Percentiles rank a stretch among this genome's conserved stretches.
Evolutionary conservation across 2,797 vertebrate species (phyloP).

Genomic region (Hydrocynus forskahlii): DNA sequence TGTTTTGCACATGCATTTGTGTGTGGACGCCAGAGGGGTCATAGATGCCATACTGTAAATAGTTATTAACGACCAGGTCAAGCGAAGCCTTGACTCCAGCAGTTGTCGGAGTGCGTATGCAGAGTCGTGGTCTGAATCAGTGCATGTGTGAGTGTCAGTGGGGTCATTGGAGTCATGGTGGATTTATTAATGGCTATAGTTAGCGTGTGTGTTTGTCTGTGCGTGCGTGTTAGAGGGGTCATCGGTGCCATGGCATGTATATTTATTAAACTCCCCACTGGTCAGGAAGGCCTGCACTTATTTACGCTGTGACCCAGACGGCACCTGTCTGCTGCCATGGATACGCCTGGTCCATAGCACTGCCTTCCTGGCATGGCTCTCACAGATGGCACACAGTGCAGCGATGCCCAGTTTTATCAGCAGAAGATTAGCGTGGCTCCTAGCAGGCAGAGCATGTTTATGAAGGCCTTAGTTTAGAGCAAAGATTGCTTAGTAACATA

Average conservation of each 20-base stretch:
- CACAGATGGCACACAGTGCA: conserved; percentile 24
- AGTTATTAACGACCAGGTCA: conserved; percentile 21
- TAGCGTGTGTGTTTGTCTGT: conserved; percentile 20
- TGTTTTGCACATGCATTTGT: neutral
- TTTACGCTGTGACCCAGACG: conserved; percentile 83
- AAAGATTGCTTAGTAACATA: conserved; percentile 8
- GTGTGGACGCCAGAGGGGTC: conserved; percentile 3
- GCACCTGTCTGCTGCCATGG: conserved; percentile 84
- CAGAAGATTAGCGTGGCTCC: conserved; percentile 20
- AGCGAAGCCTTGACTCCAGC: conserved; percentile 13
- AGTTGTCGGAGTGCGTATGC: conserved; percentile 12
- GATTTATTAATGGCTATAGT: conserved; percentile 28
- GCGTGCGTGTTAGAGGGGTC: conserved; percentile 30
- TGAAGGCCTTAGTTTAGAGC: conserved; percentile 6
- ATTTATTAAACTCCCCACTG: conserved; percentile 67
- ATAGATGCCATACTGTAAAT: conserved; percentile 20
- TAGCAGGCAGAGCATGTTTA: conserved; percentile 3
- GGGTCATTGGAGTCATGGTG: conserved; percentile 9
- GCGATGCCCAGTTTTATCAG: conserved; percentile 34
- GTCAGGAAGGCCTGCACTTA: conserved; percentile 56
- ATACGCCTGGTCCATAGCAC: conserved; percentile 73
- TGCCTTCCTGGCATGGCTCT: conserved; percentile 59
- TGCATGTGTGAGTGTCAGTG: conserved; percentile 19
- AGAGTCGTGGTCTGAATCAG: neutral
- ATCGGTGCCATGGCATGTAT: conserved; percentile 58